Base-by-base conservation (phyloP, 2,888 invertebrate genomes). In the Dryobota labecula region DNA sequence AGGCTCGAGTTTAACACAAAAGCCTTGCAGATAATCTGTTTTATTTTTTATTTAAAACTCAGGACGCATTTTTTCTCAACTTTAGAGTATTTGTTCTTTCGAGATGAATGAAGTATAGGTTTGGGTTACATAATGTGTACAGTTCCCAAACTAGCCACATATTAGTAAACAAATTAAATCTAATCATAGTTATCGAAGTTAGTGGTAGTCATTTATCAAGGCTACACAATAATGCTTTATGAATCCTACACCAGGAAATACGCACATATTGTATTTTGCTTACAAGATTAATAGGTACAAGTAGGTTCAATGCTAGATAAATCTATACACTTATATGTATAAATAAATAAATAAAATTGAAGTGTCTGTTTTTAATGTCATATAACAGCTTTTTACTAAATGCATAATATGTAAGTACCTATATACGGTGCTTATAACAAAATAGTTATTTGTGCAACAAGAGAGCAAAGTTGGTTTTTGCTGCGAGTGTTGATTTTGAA, bases 161-260 rank as follows among this genome's bases (percentile, higher is more conserved):
- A 49, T 74, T 60, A 70, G 47, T 33, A 53, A 49, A 45, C 60
- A 49, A 72, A 58, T 60, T 7, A 51, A 73, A 56, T 49, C 8
- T 60, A 49, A 64, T 60, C 13, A 43, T 60, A 64, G 70, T n/a
- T 60, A 70, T 51, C 30, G 24, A 18, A 77, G 24, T 70, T 70
- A n/a, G 20, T 43, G 24, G 51, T 69, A 61, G 60, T 56, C 54
- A 60, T 41, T 54, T 45, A 8, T n/a, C 54, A 63, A 67, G 54
- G 58, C 13, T 67, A 45, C 30, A 27, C 53, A 45, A 56, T 78
- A 45, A 61, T 56, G 27, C 36, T 60, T 54, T 33, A 45, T 27
- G 53, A 66, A 58, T 62, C 36, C 64, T 56, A 58, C 58, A 63
- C 65, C 63, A 1, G 71, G 20, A 43, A 27, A n/a, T 38, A 38